Evolutionary conservation across 2,888 invertebrate genomes (phyloP).

Genomic region (Leucophenga montana): DNA sequence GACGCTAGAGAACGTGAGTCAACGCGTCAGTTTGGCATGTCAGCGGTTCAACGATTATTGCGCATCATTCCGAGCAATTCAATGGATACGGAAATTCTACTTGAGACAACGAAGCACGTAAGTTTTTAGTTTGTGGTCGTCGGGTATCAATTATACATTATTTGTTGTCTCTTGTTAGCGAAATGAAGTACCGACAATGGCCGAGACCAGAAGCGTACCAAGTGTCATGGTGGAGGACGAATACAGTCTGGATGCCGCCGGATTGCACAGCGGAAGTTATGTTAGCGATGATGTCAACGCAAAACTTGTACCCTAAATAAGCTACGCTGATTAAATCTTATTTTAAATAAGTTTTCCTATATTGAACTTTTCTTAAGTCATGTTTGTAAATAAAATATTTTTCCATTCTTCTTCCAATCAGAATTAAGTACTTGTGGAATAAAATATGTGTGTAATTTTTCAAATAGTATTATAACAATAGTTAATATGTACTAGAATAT

Average conservation of each 20-base stretch:
- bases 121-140: background rate
- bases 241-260: constrained; percentile 53
- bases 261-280: constrained; percentile 56
- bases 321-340: too few relatives aligned
- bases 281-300: constrained; percentile 63
- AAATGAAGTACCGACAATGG: constrained; percentile 52
- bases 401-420: too few relatives aligned
- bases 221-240: constrained; percentile 53
- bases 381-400: too few relatives aligned
- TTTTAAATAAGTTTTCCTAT: background rate
- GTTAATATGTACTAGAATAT: background rate
- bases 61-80: constrained; percentile 46
- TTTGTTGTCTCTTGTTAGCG: constrained; percentile 40
- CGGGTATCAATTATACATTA: background rate
- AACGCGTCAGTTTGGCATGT: constrained; percentile 51
- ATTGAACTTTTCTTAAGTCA: constrained; percentile 4
- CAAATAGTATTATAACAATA: constrained; percentile 9
- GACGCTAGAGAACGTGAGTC: background rate
- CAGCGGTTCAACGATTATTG: constrained; percentile 58
- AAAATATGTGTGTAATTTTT: constrained; percentile 22
- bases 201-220: constrained; percentile 38
- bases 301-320: constrained; percentile 65
- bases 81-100: constrained; percentile 58
- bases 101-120: constrained; percentile 53
- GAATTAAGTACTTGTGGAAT: constrained; percentile 12